These are phyloP conservation scores for Aphidius gifuensis DNA, from an alignment of 1,140 invertebrate species.

Conservation along the genomic window DNA sequence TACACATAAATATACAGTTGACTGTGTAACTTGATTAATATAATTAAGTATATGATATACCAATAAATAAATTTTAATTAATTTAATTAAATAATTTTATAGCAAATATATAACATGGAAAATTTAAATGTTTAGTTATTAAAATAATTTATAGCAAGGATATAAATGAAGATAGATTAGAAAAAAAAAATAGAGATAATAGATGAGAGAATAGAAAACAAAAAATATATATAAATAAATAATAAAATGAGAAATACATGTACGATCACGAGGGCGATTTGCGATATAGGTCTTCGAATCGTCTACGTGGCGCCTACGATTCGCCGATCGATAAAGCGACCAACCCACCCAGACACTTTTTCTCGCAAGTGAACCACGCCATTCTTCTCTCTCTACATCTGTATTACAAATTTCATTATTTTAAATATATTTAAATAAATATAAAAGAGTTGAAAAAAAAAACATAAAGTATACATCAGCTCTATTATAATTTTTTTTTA, in stretches of 20 bases:
- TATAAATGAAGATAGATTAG: background rate
- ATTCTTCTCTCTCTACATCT: constrained; percentile 5
- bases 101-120: no score
- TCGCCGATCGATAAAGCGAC: constrained; percentile 25
- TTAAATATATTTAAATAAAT: background rate
- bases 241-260: constrained; percentile 8
- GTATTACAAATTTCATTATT: constrained; percentile 5
- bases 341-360: constrained; percentile 24
- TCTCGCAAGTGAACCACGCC: constrained; percentile 6
- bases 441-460: no score
- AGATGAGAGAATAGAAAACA: constrained; percentile 4
- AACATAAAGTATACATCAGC: background rate
- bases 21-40: no score
- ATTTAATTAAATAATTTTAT: no score
- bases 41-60: no score
- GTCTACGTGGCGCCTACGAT: constrained; percentile 26
- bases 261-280: constrained; percentile 21
- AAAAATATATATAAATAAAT: constrained; percentile 17
- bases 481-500: constrained; percentile 2
- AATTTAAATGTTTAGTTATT: background rate
- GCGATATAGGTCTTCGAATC: constrained; percentile 27
- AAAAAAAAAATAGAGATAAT: constrained; percentile 1
- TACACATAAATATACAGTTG: no score
- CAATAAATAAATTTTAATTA: no score
- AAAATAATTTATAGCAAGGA: background rate